Evolutionary conservation across 2,113 vertebrate genomes (phyloP).

Genomic region (Chaenogobius annularis): DNA sequence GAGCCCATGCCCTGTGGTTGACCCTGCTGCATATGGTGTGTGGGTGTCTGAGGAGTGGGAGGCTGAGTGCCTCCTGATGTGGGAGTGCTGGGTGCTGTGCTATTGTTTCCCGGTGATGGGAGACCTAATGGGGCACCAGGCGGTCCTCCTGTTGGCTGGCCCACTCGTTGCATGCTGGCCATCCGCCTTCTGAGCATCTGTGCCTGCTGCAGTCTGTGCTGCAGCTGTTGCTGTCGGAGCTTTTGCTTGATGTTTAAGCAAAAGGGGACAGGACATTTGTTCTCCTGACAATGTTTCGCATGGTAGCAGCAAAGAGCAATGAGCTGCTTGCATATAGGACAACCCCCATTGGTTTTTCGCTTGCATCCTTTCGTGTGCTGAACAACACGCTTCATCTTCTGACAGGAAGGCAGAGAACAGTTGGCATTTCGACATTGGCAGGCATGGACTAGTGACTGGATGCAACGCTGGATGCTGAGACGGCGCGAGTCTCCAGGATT

Average conservation of each 20-base stretch:
- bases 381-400: conserved; percentile 98
- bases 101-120: conserved; percentile 83
- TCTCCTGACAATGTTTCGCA: conserved; percentile 98
- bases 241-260: conserved; percentile 99
- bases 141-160: conserved; percentile 75
- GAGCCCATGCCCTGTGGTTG: conserved; percentile 65
- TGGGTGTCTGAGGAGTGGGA: conserved; percentile 87
- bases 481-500: conserved; percentile 93
- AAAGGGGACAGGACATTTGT: conserved; percentile 98
- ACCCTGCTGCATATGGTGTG: conserved; percentile 60
- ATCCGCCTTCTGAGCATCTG: conserved; percentile 95
- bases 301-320: conserved; percentile 98
- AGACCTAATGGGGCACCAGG: conserved; percentile 77
- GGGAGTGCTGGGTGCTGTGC: conserved; percentile 84
- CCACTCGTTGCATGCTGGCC: conserved; percentile 94
- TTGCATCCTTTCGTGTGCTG: conserved; percentile 98
- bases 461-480: conserved; percentile 96
- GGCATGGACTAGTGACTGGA: conserved; percentile 95
- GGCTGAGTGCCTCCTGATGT: conserved; percentile 90
- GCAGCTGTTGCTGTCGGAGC: conserved; percentile 93
- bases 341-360: conserved; percentile 95
- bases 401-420: conserved; percentile 94
- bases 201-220: conserved; percentile 95
- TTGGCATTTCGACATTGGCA: conserved; percentile 98
- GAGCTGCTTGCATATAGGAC: conserved; percentile 98